Evolutionary conservation across 1,140 invertebrate genomes (phyloP).

Genomic region (Zaprionus gabonicus): DNA sequence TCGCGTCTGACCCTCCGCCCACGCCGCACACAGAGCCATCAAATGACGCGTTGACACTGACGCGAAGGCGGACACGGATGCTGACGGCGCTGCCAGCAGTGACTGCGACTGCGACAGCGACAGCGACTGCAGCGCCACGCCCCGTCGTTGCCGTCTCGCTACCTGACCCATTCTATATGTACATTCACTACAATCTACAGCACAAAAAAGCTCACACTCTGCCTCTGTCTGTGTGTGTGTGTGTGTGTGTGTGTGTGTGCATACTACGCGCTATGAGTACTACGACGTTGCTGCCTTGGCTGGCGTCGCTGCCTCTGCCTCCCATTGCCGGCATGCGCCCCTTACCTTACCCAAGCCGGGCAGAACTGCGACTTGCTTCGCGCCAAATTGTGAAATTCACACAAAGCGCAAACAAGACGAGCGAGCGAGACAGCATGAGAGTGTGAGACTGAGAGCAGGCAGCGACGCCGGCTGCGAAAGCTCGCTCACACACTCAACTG

Average conservation of each 20-base stretch:
- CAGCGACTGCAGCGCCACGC: constrained; percentile 27
- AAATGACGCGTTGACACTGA: constrained; percentile 29
- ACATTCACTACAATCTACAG: neutral
- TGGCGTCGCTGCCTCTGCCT: constrained; percentile 9
- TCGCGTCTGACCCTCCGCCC: constrained; percentile 4
- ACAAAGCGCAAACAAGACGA: neutral
- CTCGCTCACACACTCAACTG: constrained; percentile 2
- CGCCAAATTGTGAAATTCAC: constrained; percentile 56
- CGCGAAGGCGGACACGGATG: neutral
- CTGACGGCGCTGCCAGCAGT: neutral
- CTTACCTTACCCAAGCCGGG: constrained; percentile 28
- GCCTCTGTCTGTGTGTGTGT: no score
- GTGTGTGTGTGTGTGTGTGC: neutral
- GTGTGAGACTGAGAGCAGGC: neutral
- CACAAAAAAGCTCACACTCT: neutral
- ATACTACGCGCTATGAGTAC: constrained; percentile 20
- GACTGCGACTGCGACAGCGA: neutral
- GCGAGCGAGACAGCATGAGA: neutral
- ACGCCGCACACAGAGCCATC: constrained; percentile 1
- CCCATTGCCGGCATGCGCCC: constrained; percentile 12
- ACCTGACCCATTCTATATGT: neutral
- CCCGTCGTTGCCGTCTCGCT: neutral
- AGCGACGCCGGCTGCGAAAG: neutral
- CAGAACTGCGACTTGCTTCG: constrained; percentile 24
- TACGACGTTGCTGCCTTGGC: neutral